A percentile compares a stretch with the other conserved stretches of the same genome.
These are phyloP conservation scores for Gila robusta DNA, from an alignment of 2,797 vertebrate genomes.

Conservation along the genomic window DNA sequence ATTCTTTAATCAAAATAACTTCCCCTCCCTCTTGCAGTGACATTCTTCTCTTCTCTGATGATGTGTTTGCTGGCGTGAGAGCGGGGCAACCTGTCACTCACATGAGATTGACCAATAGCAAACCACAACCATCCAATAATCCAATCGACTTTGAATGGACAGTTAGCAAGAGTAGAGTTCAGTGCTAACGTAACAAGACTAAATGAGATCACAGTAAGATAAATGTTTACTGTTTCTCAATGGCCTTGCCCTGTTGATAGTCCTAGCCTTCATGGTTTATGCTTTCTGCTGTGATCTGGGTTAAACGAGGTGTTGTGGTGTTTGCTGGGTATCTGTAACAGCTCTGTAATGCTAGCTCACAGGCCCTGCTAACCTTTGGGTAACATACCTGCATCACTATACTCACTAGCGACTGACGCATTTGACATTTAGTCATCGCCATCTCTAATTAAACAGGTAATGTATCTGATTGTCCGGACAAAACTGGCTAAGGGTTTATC, in stretches of 20 bases:
- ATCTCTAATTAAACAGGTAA: conserved; percentile 17
- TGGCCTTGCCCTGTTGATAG: conserved; percentile 29
- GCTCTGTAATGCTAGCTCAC: conserved; percentile 15
- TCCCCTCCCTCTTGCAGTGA: not conserved
- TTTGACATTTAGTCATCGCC: conserved; percentile 2
- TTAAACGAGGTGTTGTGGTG: conserved; percentile 35
- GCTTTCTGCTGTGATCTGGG: conserved; percentile 1
- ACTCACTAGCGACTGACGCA: not conserved
- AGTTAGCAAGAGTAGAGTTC: not conserved
- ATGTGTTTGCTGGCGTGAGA: not conserved
- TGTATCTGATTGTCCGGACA: not conserved
- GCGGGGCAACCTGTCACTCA: not conserved
- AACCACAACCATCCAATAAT: not conserved
- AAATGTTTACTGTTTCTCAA: conserved; percentile 33
- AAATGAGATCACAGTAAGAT: conserved; percentile 37
- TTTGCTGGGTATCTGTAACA: conserved; percentile 16
- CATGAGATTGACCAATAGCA: not conserved
- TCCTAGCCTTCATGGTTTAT: conserved; percentile 13
- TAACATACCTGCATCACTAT: not conserved
- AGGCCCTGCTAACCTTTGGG: conserved; percentile 3
- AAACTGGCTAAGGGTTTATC: not conserved
- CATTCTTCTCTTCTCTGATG: not conserved
- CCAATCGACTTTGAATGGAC: not conserved
- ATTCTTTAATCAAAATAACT: not conserved
- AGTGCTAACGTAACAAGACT: not conserved